Percentiles rank a stretch among this genome's conserved stretches.
Evolutionary conservation across 1,140 invertebrate genomes (phyloP).

Genomic region (Brevipalpus yothersi): DNA sequence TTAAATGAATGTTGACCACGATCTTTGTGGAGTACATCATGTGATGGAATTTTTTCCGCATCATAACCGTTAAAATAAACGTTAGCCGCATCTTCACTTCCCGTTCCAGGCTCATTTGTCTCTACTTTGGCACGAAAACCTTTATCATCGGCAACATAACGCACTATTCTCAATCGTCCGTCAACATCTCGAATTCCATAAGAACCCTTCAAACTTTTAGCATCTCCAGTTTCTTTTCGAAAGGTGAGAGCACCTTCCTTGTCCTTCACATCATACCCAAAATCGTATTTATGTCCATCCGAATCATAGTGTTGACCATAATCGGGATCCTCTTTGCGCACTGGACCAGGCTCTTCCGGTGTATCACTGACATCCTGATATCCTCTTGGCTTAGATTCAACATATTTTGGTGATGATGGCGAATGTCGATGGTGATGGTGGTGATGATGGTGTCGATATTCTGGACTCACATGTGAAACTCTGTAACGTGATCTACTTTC

Average conservation of each 20-base stretch:
- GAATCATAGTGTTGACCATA: not conserved
- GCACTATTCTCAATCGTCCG: slow-evolving; percentile 9
- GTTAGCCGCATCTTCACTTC: not conserved
- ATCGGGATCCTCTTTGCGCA: not conserved
- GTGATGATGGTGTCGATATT: too few relatives aligned
- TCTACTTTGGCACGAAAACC: slow-evolving; percentile 9
- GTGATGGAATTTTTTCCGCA: not conserved
- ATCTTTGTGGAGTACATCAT: not conserved
- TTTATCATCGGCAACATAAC: slow-evolving; percentile 10
- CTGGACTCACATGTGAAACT: too few relatives aligned
- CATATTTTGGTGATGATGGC: too few relatives aligned
- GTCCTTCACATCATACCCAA: not conserved
- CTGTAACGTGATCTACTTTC: too few relatives aligned
- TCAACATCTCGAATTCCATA: slow-evolving; percentile 12
- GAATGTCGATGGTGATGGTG: too few relatives aligned
- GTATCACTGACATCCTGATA: not conserved
- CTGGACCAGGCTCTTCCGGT: not conserved
- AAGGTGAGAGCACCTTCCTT: not conserved
- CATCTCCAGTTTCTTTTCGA: slow-evolving; percentile 7
- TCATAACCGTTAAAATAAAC: not conserved
- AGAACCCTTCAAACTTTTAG: slow-evolving; percentile 11
- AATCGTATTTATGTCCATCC: not conserved
- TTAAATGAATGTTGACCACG: not conserved
- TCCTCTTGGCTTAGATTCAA: too few relatives aligned
- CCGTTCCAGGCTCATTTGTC: slow-evolving; percentile 6